phyloP scores from a whole-genome alignment of 2,113 vertebrate genomes.

The Toxostoma redivivum region DNA sequence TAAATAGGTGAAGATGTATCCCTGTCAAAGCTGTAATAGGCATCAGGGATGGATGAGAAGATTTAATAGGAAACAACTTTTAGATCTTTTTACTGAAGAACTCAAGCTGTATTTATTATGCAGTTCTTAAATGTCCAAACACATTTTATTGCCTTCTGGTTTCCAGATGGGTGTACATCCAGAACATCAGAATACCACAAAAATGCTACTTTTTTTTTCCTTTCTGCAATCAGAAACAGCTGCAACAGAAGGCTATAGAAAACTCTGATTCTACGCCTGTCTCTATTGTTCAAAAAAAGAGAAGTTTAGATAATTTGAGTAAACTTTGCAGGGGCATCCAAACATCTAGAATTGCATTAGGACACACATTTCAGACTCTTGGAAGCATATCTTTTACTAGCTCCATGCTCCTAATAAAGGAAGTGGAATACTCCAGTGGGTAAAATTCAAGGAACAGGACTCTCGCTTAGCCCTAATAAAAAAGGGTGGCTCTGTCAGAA shows the following conservation, averaged over 20 bases:
- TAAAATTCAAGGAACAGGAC: background rate
- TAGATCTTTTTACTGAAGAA: background rate
- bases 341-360: background rate
- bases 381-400: background rate
- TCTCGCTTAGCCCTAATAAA: background rate
- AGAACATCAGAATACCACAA: conserved; percentile 30
- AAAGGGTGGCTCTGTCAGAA: background rate
- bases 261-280: background rate
- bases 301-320: background rate
- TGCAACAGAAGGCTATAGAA: background rate
- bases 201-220: background rate
- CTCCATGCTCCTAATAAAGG: background rate
- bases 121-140: background rate
- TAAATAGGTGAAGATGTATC: background rate
- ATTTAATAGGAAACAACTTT: background rate
- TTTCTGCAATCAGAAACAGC: background rate
- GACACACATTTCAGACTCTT: background rate
- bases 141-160: conserved; percentile 7
- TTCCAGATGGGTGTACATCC: conserved; percentile 3
- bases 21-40: background rate
- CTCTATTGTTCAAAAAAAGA: background rate
- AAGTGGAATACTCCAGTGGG: background rate
- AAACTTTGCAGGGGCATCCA: background rate
- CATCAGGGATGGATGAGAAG: background rate
- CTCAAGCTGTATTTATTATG: background rate